Base-by-base conservation (phyloP, 2,888 invertebrate genomes). In the Boloria selene region DNA sequence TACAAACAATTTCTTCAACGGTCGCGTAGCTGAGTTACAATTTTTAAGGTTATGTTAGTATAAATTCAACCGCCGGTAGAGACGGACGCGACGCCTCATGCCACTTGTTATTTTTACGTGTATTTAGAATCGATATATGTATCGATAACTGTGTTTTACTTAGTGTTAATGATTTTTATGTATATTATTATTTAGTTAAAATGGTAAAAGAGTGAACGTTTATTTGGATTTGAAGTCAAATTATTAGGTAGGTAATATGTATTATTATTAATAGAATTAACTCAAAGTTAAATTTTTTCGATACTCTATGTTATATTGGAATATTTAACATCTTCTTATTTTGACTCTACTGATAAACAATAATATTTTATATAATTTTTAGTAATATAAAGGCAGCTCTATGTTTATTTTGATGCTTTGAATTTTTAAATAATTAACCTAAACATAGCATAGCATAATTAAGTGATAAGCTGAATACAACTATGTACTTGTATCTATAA, bases 21-120 rank as follows among this genome's bases (percentile, higher is more conserved):
- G 84, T 84, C 85, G 87, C 87, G 86, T 88, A 88, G 70, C 72
- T 71, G 69, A 71, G 71, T 72, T 70, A 70, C 70, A 86, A 67
- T 70, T 84, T 90, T 90, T 90, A 84, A 91, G 90, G 91, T 92
- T 90, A 90, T 88, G 86, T 85, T 88, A 92, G 91, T 92, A 86
- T 87, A 87, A 87, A 86, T 84, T 84, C 85, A 78, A 82, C 89
- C 79, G 85, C 84, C 84, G 84, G 76, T 77, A 72, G 75, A 79
- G 81, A 78, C 83, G 88, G 78, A 88, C 89, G 90, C 84, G 81
- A 74, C 49, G 49, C n/a, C n/a, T 49, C 17, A 14, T 71, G 74
- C 77, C 60, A 56, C 44, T 55, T 51, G 50, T 31, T 45, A 60
- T 26, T 64, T 54, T 64, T 54, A 53, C 58, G 64, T 70, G 64